Percentiles rank a stretch among this genome's conserved stretches.
These are phyloP conservation scores for Tenualosa ilisha DNA, from an alignment of 2,797 vertebrate species.

Conservation along the genomic window DNA sequence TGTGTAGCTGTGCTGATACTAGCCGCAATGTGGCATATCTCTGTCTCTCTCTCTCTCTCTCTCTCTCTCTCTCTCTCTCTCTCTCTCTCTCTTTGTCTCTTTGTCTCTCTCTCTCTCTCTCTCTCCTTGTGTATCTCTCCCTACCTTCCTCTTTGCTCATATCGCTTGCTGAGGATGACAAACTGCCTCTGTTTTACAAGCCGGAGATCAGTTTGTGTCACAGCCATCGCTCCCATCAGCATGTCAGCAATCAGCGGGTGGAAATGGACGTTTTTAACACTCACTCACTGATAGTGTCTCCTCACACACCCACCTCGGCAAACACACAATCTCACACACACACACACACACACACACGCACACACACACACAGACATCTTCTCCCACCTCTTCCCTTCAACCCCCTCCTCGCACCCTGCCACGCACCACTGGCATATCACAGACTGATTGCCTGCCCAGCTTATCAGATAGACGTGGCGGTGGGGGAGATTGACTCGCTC, in stretches of 20 bases:
- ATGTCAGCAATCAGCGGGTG: conserved; percentile 20
- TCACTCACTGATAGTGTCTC: conserved; percentile 51
- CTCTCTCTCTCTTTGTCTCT: background rate
- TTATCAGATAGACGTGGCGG: conserved; percentile 52
- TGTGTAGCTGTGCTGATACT: background rate
- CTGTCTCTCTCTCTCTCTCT: background rate
- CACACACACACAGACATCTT: background rate
- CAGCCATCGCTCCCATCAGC: conserved; percentile 16
- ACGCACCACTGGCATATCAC: conserved; percentile 56
- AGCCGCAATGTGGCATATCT: background rate
- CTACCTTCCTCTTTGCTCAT: conserved; percentile 57
- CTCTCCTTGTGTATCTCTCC: conserved; percentile 22
- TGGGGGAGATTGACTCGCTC: conserved; percentile 35
- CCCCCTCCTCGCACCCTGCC: conserved; percentile 49
- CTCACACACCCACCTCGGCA: conserved; percentile 40
- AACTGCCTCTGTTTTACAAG: conserved; percentile 58
- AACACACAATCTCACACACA: conserved; percentile 35
- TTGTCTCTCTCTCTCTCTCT: background rate
- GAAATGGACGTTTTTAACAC: conserved; percentile 34
- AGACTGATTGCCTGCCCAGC: conserved; percentile 69
- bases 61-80: background rate
- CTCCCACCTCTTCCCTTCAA: background rate
- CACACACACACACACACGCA: background rate
- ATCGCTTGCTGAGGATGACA: conserved; percentile 62
- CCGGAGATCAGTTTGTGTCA: conserved; percentile 23